phyloP scores from a whole-genome alignment of 2,113 vertebrate species.

The Laterallus jamaicensis region DNA sequence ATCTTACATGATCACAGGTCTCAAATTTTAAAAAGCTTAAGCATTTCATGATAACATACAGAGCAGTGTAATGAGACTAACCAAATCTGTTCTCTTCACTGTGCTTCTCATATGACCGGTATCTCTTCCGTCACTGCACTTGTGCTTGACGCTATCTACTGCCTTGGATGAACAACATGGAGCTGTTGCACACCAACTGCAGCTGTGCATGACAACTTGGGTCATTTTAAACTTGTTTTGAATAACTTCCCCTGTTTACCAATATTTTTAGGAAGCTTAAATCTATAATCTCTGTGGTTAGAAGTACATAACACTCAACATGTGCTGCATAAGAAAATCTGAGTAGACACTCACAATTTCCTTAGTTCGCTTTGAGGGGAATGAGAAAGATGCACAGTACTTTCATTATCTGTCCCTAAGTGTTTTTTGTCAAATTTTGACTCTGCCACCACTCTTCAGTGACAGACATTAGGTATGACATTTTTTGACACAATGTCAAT shows the following conservation, averaged over 20 bases:
- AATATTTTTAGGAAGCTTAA: background rate
- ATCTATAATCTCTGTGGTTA: background rate
- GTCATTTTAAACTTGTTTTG: background rate
- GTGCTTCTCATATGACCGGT: background rate
- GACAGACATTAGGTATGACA: constrained; percentile 15
- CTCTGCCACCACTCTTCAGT: constrained; percentile 33
- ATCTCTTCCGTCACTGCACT: background rate
- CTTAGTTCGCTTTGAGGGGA: background rate
- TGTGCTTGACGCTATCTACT: background rate
- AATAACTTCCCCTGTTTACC: background rate
- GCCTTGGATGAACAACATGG: background rate
- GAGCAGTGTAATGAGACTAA: background rate
- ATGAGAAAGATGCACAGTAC: background rate
- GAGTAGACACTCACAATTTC: constrained; percentile 17
- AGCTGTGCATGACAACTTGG: background rate
- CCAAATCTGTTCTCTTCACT: background rate
- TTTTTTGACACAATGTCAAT: constrained; percentile 40
- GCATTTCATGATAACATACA: background rate
- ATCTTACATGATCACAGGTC: background rate
- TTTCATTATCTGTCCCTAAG: constrained; percentile 44
- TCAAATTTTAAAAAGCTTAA: background rate
- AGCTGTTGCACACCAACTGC: background rate
- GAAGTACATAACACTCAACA: background rate
- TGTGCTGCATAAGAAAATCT: background rate
- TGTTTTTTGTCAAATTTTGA: constrained; percentile 66